Conservation (phyloP, 2,113 vertebrate species). For the Vulpes ferrilata region DNA sequence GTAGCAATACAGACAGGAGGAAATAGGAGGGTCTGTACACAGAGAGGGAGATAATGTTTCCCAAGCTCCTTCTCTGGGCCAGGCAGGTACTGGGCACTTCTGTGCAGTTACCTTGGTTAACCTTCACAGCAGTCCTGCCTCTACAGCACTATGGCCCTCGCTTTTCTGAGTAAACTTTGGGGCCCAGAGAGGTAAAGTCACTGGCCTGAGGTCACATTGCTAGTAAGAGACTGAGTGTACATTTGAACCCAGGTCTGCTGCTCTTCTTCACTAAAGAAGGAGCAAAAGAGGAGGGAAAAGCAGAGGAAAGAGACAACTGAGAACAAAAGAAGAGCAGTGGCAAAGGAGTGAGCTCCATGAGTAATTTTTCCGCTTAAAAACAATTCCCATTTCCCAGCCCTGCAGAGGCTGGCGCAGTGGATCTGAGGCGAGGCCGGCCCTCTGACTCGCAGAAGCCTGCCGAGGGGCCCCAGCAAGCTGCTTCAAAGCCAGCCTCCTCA, state of each 20-base stretch:
- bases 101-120: neutral
- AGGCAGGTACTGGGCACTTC: neutral
- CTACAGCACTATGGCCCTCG: neutral
- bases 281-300: slow-evolving; percentile 63
- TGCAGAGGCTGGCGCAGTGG: slow-evolving; percentile 73
- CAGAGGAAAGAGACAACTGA: slow-evolving; percentile 41
- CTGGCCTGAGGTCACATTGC: slow-evolving; percentile 45
- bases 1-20: neutral
- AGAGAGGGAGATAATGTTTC: neutral
- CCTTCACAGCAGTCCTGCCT: neutral
- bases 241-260: slow-evolving; percentile 61
- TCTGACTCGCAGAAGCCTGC: slow-evolving; percentile 87
- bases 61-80: neutral
- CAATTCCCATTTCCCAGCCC: slow-evolving; percentile 83
- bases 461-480: slow-evolving; percentile 81
- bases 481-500: slow-evolving; percentile 90
- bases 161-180: slow-evolving; percentile 25
- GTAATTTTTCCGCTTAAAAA: slow-evolving; percentile 82
- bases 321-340: slow-evolving; percentile 69
- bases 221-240: neutral
- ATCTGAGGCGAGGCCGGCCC: slow-evolving; percentile 82
- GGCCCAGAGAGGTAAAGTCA: slow-evolving; percentile 59
- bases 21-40: neutral
- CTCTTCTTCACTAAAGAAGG: slow-evolving; percentile 50
- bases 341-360: slow-evolving; percentile 64